phyloP scores from a whole-genome alignment of 2,113 vertebrate genomes.

The Cavia porcellus region DNA sequence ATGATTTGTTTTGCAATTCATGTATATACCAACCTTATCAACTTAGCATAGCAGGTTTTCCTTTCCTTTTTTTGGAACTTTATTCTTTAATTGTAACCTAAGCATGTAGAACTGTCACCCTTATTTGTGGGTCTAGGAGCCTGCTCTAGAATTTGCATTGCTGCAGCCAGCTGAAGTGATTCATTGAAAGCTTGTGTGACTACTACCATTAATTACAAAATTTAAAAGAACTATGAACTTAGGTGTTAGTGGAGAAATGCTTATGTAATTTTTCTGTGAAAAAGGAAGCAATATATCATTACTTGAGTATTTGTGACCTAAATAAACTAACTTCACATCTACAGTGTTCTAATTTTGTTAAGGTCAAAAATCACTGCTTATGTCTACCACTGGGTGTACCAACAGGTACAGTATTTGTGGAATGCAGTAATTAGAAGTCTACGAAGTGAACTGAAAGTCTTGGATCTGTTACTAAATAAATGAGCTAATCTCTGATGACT shows the following conservation, averaged over 20 bases:
- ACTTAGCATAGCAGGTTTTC: neutral
- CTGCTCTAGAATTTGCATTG: neutral
- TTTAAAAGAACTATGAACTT: neutral
- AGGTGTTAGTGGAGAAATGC: neutral
- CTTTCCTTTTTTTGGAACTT: neutral
- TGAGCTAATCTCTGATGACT: neutral
- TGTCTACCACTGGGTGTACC: neutral
- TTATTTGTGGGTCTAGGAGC: neutral
- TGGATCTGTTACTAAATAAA: slow-evolving; percentile 33
- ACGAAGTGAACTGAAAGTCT: neutral
- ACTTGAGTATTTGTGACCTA: neutral
- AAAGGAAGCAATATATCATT: slow-evolving; percentile 1
- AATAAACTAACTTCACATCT: neutral
- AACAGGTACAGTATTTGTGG: neutral
- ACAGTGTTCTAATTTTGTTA: neutral
- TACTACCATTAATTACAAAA: neutral
- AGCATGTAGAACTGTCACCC: neutral
- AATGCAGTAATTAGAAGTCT: neutral
- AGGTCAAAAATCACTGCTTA: neutral
- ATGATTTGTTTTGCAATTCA: neutral
- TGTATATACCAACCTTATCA: neutral
- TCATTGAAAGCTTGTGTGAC: neutral
- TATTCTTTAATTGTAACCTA: neutral
- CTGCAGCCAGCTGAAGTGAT: neutral
- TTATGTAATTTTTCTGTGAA: neutral